These are phyloP conservation scores for Coturnix japonica DNA, from an alignment of 2,113 vertebrate genomes.

Conservation along the genomic window DNA sequence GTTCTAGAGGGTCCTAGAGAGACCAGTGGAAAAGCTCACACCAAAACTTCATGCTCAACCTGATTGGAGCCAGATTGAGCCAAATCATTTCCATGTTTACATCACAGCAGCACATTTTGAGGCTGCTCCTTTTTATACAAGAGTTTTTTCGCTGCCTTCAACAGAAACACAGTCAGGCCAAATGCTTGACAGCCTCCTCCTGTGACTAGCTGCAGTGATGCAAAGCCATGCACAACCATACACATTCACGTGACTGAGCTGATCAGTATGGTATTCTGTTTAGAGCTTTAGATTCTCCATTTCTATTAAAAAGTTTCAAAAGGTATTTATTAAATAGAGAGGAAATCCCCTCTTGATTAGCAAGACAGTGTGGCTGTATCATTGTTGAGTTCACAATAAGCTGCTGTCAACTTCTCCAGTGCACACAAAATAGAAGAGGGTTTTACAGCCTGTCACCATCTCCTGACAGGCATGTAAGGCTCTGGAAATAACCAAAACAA, in stretches of 20 bases:
- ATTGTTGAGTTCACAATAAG: constrained; percentile 1
- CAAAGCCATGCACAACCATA: neutral
- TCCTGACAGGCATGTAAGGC: constrained; percentile 10
- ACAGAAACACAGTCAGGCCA: neutral
- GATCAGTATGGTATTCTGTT: neutral
- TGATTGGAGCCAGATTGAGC: neutral
- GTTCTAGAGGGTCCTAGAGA: neutral
- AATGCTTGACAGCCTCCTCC: neutral
- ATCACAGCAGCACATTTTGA: neutral
- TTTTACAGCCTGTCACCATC: constrained; percentile 34
- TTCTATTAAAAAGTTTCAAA: neutral
- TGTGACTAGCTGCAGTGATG: neutral
- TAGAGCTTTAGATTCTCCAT: neutral
- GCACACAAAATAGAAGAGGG: neutral
- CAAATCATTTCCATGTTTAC: neutral
- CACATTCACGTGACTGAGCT: neutral
- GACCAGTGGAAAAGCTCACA: neutral
- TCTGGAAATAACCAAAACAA: constrained; percentile 20
- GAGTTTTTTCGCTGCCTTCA: neutral
- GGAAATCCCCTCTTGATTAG: neutral
- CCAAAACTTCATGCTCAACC: neutral
- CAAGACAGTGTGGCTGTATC: neutral
- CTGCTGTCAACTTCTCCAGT: constrained; percentile 16
- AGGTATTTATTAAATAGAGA: neutral
- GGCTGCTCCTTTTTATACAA: neutral